Percentiles rank a stretch among this genome's conserved stretches.
phyloP scores from a whole-genome alignment of 2,797 vertebrate species.

The Muscicapa comitata region DNA sequence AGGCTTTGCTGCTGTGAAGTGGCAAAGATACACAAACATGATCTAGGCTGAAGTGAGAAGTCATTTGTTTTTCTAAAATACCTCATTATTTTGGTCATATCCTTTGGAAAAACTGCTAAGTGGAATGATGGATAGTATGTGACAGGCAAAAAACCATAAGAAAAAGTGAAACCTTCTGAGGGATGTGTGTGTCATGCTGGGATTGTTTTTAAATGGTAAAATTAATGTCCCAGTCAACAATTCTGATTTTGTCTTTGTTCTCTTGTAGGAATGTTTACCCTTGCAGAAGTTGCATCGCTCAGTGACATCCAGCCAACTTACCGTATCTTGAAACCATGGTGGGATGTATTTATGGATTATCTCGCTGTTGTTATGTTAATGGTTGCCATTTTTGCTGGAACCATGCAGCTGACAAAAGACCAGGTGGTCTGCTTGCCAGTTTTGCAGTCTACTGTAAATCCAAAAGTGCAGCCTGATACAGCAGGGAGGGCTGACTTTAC shows the following conservation, averaged over 20 bases:
- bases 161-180: background rate
- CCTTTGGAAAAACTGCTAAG: background rate
- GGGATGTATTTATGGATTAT: conserved; percentile 99
- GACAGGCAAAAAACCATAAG: background rate
- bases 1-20: background rate
- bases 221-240: background rate
- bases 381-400: conserved; percentile 98
- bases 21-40: background rate
- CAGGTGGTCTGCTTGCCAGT: conserved; percentile 97
- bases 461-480: conserved; percentile 54
- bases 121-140: background rate
- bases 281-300: conserved; percentile 97
- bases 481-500: conserved; percentile 64
- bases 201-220: background rate
- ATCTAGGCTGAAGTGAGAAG: background rate
- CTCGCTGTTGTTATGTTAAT: conserved; percentile 97
- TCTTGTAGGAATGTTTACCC: conserved; percentile 97
- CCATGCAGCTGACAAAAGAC: conserved; percentile 99
- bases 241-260: conserved; percentile 44
- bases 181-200: background rate
- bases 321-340: conserved; percentile 99
- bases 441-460: conserved; percentile 81
- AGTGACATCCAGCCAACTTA: conserved; percentile 99
- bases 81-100: background rate
- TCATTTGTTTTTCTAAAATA: background rate